Evolutionary conservation across 2,797 vertebrate genomes (phyloP).

Genomic region (Urosaurus nigricauda): DNA sequence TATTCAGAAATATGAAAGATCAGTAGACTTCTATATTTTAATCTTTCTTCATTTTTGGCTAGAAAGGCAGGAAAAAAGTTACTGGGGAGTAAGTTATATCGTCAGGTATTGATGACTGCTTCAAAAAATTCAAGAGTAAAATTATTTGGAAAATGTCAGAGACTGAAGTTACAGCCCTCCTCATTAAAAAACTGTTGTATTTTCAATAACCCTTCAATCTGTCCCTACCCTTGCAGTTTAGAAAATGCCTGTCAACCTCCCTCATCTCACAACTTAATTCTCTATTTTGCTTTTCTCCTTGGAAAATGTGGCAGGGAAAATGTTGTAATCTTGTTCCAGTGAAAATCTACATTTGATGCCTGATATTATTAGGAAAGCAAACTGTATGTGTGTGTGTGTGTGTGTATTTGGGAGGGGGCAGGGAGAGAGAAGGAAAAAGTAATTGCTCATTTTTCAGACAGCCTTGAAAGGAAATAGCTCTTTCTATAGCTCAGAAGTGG

Average conservation of each 20-base stretch:
- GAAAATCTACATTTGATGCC: constrained; percentile 53
- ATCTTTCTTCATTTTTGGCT: background rate
- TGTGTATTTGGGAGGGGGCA: constrained; percentile 19
- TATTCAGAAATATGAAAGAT: background rate
- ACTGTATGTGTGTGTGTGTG: too few species aligned
- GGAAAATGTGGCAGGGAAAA: constrained; percentile 67
- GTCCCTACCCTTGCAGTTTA: constrained; percentile 42
- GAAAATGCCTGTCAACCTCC: constrained; percentile 45
- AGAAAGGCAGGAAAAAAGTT: constrained; percentile 53
- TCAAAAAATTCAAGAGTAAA: constrained; percentile 29
- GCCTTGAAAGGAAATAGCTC: constrained; percentile 74
- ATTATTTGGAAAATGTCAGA: constrained; percentile 50
- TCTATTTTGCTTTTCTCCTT: constrained; percentile 49
- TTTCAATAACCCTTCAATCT: constrained; percentile 8
- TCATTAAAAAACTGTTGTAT: constrained; percentile 61
- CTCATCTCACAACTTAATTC: constrained; percentile 19
- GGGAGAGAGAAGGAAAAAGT: constrained; percentile 52
- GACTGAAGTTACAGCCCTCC: constrained; percentile 45
- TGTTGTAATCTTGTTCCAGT: constrained; percentile 58
- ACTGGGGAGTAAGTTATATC: constrained; percentile 19
- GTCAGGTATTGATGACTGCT: constrained; percentile 51
- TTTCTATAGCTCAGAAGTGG: constrained; percentile 71
- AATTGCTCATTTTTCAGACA: constrained; percentile 75
- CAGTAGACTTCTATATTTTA: background rate
- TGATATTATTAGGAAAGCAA: constrained; percentile 57